Percentiles rank a stretch among this genome's conserved stretches.
Conservation (phyloP, 2,797 vertebrate species). For the Phalloptychus januarius region DNA sequence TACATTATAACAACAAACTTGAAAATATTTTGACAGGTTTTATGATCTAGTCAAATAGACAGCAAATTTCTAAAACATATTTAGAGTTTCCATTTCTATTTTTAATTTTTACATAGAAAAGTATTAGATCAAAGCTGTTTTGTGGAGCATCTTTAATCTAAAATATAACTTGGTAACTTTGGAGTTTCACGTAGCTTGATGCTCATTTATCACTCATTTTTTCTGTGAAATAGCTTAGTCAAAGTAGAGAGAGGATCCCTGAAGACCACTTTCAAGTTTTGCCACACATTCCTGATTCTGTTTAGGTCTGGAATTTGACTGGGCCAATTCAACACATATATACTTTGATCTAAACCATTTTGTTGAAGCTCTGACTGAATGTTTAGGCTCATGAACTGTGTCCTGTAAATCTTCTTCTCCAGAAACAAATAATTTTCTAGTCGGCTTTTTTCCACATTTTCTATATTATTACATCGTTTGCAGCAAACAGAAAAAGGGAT, state of each 20-base stretch:
- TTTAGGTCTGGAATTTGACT: not conserved
- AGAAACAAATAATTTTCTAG: not conserved
- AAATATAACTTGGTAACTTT: not conserved
- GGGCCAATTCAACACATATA: not conserved
- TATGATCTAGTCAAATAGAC: not conserved
- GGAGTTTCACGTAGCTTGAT: not conserved
- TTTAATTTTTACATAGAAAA: not conserved
- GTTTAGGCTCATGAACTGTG: not conserved
- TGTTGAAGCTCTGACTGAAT: not conserved
- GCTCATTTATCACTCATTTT: not conserved
- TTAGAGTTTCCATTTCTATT: not conserved
- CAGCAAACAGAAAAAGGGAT: not conserved
- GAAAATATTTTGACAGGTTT: not conserved
- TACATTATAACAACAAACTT: not conserved
- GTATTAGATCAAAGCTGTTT: not conserved
- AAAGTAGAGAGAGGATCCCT: not conserved
- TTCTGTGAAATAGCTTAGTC: not conserved
- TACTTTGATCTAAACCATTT: not conserved
- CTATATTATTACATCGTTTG: not conserved
- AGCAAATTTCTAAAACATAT: not conserved
- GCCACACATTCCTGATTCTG: not conserved
- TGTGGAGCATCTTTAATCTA: not conserved
- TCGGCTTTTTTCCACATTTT: not conserved
- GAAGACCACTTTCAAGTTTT: not conserved
- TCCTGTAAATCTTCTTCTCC: not conserved